A percentile compares a stretch with the other conserved stretches of the same genome.
Conservation (phyloP, 2,888 invertebrate genomes). For the Monochamus alternatus region DNA sequence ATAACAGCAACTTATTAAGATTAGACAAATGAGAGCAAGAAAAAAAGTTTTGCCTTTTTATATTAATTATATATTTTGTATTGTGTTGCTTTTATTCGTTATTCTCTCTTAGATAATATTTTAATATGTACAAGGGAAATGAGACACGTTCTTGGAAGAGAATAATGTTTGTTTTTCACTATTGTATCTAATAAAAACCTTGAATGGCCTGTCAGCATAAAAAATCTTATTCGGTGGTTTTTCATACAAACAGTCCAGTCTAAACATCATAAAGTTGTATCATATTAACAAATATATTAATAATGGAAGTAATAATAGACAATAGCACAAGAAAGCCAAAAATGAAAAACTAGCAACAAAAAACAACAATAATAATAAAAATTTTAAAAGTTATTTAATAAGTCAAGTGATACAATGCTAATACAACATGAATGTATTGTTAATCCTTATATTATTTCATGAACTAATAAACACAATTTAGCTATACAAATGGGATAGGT, state of each 20-base stretch:
- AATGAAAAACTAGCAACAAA: no score
- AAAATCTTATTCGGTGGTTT: conserved; percentile 38
- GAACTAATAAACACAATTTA: neutral
- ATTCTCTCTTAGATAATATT: conserved; percentile 8
- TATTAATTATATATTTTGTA: neutral
- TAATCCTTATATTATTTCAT: neutral
- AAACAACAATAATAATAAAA: no score
- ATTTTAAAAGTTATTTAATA: no score
- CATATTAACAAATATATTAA: neutral
- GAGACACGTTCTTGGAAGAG: conserved; percentile 42
- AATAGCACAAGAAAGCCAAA: neutral
- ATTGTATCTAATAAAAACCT: neutral
- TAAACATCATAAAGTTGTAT: neutral
- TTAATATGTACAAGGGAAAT: conserved; percentile 15
- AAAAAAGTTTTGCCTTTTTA: no score
- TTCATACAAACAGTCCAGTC: conserved; percentile 9
- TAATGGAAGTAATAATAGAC: neutral
- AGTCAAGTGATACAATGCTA: no score
- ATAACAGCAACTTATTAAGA: no score
- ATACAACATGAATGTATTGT: no score
- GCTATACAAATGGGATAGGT: no score
- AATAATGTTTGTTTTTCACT: neutral
- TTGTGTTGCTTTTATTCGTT: neutral
- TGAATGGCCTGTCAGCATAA: conserved; percentile 53
- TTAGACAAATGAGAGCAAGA: no score